phyloP scores from a whole-genome alignment of 2,888 invertebrate species.

The Latrodectus hesperus region DNA sequence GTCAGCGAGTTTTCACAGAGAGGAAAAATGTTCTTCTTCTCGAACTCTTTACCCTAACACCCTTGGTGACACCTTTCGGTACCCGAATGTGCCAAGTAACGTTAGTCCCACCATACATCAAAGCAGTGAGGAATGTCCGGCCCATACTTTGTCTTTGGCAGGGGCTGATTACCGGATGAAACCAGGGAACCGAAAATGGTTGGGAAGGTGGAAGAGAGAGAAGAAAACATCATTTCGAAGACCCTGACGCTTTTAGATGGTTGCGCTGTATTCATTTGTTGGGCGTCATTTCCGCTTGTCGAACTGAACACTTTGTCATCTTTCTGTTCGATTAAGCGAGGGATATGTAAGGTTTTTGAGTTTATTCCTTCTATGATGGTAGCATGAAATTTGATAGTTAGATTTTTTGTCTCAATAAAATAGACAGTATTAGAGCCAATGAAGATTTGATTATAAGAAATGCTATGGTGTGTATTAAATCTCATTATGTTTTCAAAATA shows the following conservation, averaged over 20 bases:
- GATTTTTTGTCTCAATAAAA: too few species aligned
- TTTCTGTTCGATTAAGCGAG: constrained; percentile 34
- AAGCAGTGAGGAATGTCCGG: constrained; percentile 12
- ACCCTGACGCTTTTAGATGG: background rate
- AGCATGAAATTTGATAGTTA: too few species aligned
- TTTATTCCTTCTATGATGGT: background rate
- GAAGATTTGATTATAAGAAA: background rate
- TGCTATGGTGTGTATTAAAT: too few species aligned
- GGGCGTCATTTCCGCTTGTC: constrained; percentile 42
- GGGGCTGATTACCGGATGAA: background rate
- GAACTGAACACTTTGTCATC: constrained; percentile 27
- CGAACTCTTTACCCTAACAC: background rate
- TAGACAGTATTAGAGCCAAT: background rate
- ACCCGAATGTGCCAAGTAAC: constrained; percentile 12
- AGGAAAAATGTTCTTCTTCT: background rate
- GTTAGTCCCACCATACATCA: constrained; percentile 36
- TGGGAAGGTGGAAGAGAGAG: background rate
- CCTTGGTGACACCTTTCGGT: constrained; percentile 18
- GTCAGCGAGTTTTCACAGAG: background rate
- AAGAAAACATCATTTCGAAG: background rate
- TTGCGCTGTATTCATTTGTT: constrained; percentile 37
- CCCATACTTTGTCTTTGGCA: constrained; percentile 1
- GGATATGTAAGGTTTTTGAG: background rate
- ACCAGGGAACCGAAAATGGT: background rate
- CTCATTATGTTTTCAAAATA: too few species aligned